Conservation (phyloP, 2,113 vertebrate genomes). For the Synchiropus splendidus region DNA sequence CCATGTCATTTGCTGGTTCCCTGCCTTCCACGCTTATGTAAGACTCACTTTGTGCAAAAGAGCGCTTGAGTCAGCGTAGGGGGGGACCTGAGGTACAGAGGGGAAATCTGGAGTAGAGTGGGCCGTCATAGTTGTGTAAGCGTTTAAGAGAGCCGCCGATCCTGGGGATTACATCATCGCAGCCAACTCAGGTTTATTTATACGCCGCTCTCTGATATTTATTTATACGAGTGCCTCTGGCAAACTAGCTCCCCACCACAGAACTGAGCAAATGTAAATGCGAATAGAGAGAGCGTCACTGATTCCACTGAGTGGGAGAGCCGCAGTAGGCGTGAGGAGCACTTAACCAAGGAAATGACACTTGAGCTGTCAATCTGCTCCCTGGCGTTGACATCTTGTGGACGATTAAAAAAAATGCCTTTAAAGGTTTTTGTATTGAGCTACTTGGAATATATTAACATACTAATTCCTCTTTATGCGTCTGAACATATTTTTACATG, state of each 20-base stretch:
- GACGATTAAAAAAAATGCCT: too few relatives aligned
- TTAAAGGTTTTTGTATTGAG: too few relatives aligned
- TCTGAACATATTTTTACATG: too few relatives aligned
- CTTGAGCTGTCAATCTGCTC: constrained; percentile 6
- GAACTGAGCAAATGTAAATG: constrained; percentile 15
- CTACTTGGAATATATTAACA: too few relatives aligned
- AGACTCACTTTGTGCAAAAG: constrained; percentile 39
- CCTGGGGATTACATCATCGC: constrained; percentile 41
- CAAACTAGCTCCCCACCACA: constrained; percentile 8
- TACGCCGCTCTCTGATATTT: constrained; percentile 27
- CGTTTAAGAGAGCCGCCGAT: constrained; percentile 31
- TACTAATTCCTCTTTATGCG: too few relatives aligned
- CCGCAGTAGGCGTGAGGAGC: constrained; percentile 27
- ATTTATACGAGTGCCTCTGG: constrained; percentile 23
- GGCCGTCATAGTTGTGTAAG: constrained; percentile 46
- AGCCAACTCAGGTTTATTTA: constrained; percentile 36
- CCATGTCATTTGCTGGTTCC: constrained; percentile 6
- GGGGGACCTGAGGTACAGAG: constrained; percentile 37
- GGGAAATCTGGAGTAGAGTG: constrained; percentile 41
- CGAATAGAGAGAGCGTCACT: constrained; percentile 21
- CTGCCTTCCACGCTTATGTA: constrained; percentile 28
- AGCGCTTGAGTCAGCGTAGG: constrained; percentile 40
- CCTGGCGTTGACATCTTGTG: too few relatives aligned
- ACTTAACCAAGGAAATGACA: constrained; percentile 25
- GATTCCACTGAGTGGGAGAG: constrained; percentile 14